Percentiles rank a stretch among this genome's conserved stretches.
phyloP scores from a whole-genome alignment of 2,113 vertebrate species.

The Corynorhinus townsendii region DNA sequence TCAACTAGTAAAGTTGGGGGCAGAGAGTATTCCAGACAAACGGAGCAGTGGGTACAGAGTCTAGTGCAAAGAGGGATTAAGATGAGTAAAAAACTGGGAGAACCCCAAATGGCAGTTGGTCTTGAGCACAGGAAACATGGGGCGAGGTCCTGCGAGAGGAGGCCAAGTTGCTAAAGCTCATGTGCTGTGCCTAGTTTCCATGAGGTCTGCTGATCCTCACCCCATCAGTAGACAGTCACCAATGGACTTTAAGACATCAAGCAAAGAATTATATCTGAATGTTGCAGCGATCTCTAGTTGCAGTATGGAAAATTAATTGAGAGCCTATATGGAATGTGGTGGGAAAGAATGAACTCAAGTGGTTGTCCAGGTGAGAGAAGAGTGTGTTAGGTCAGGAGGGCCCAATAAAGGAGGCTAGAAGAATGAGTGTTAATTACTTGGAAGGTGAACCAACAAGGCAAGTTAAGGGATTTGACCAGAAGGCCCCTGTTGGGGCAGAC shows the following conservation, averaged over 20 bases:
- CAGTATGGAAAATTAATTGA: fast-evolving
- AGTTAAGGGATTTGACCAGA: background rate
- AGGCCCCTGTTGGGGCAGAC: too few species aligned
- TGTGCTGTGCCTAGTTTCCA: fast-evolving
- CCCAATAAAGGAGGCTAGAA: too few species aligned
- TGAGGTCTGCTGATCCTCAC: fast-evolving
- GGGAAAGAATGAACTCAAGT: background rate
- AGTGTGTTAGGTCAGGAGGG: too few species aligned
- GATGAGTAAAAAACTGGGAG: background rate
- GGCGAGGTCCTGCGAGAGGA: too few species aligned
- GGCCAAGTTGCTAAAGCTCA: fast-evolving
- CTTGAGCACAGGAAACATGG: background rate
- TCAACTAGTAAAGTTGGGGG: background rate
- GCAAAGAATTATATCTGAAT: fast-evolving
- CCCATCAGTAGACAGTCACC: fast-evolving
- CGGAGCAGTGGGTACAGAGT: background rate
- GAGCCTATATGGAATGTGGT: fast-evolving
- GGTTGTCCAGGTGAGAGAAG: background rate
- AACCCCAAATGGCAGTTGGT: background rate
- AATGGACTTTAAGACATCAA: background rate
- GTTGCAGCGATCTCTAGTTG: background rate
- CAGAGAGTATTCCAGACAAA: background rate
- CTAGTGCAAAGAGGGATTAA: background rate
- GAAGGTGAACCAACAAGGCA: background rate
- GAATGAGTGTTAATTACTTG: background rate